Percentiles rank a stretch among this genome's conserved stretches.
Evolutionary conservation across 1,140 invertebrate genomes (phyloP).

Genomic region (Conus ventricosus): DNA sequence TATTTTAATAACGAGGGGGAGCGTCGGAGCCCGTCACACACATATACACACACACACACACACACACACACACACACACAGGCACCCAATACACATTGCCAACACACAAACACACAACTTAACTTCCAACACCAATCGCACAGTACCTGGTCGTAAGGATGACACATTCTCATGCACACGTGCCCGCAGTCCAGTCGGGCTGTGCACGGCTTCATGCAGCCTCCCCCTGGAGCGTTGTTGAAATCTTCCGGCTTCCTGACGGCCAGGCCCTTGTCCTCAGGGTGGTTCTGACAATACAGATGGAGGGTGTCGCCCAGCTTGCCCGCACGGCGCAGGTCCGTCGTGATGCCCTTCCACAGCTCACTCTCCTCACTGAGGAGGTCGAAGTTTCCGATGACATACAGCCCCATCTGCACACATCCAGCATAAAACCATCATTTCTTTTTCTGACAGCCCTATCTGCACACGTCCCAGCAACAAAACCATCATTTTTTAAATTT

Average conservation of each 20-base stretch:
- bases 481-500: no score
- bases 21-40: no score
- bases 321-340: slow-evolving; percentile 44
- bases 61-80: no score
- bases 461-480: no score
- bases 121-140: no score
- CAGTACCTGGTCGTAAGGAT: slow-evolving; percentile 55
- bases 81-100: no score
- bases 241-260: slow-evolving; percentile 66
- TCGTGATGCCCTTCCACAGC: slow-evolving; percentile 74
- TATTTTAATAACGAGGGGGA: no score
- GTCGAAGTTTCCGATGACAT: slow-evolving; percentile 82
- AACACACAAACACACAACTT: no score
- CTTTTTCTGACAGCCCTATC: no score
- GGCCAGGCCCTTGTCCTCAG: slow-evolving; percentile 56
- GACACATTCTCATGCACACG: slow-evolving; percentile 65
- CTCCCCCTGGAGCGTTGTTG: slow-evolving; percentile 71
- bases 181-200: slow-evolving; percentile 72
- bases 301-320: slow-evolving; percentile 59
- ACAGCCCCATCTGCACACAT: slow-evolving; percentile 77
- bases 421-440: no score
- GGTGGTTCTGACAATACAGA: slow-evolving; percentile 75
- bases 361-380: slow-evolving; percentile 73
- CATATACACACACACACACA: no score
- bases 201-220: slow-evolving; percentile 71